Conservation (phyloP, 2,888 invertebrate genomes). For the Myopa testacea region DNA sequence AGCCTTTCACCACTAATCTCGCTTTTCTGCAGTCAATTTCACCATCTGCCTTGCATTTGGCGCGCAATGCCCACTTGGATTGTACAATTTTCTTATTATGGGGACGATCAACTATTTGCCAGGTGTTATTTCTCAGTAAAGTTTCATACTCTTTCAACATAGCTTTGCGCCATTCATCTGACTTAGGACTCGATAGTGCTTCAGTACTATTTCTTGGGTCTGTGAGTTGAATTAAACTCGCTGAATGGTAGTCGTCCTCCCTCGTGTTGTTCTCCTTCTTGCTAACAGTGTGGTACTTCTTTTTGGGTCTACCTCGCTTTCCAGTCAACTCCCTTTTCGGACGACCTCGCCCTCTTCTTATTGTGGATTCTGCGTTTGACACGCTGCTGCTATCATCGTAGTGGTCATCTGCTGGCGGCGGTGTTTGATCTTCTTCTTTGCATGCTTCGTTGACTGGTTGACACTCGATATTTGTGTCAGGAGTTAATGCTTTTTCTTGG, state of each 20-base stretch:
- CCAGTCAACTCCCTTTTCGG: conserved; percentile 14
- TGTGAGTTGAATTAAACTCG: conserved; percentile 30
- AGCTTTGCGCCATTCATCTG: not conserved
- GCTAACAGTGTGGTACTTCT: not conserved
- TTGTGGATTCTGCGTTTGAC: not conserved
- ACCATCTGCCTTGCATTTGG: conserved; percentile 39
- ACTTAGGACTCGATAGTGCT: not conserved
- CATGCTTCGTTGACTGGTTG: not conserved
- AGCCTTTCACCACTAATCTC: conserved; percentile 43
- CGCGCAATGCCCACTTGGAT: conserved; percentile 42
- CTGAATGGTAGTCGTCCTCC: not conserved
- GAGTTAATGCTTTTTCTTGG: too few relatives aligned
- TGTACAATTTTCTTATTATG: conserved; percentile 30
- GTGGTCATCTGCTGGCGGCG: too few relatives aligned
- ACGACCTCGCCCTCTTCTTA: not conserved
- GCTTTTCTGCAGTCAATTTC: conserved; percentile 37
- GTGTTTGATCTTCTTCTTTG: too few relatives aligned
- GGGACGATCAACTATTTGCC: conserved; percentile 39
- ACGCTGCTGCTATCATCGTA: too few relatives aligned
- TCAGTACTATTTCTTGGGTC: conserved; percentile 32
- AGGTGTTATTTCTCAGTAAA: conserved; percentile 35
- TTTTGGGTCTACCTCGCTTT: conserved; percentile 20
- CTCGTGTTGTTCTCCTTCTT: not conserved
- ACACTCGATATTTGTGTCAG: too few relatives aligned
- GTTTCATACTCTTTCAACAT: conserved; percentile 36